These are phyloP conservation scores for Teleogryllus occipitalis DNA, from an alignment of 1,140 invertebrate genomes.

Conservation along the genomic window DNA sequence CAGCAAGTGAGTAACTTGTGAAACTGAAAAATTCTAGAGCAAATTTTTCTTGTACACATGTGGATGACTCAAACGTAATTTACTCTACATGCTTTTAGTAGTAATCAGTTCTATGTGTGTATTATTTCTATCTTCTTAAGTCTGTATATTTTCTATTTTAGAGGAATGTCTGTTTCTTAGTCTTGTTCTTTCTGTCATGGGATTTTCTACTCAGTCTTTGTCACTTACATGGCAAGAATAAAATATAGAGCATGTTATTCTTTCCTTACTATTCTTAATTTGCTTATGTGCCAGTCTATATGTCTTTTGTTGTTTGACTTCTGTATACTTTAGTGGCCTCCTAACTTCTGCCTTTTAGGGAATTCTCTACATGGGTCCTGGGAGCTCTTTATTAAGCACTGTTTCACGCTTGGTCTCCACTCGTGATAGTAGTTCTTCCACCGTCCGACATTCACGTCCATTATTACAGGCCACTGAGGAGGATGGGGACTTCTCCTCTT, in stretches of 20 bases:
- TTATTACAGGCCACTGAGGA: constrained; percentile 12
- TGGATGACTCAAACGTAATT: too few species aligned
- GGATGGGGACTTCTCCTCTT: not conserved
- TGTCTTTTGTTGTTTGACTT: not conserved
- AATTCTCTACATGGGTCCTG: not conserved
- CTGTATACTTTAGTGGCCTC: not conserved
- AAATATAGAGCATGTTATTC: not conserved
- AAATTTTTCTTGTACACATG: too few species aligned
- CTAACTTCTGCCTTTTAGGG: constrained; percentile 7
- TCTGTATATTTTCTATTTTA: too few species aligned
- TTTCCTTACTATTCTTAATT: not conserved
- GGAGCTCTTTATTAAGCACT: constrained; percentile 33
- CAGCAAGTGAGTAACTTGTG: constrained; percentile 1
- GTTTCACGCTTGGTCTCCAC: constrained; percentile 42
- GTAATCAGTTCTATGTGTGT: too few species aligned
- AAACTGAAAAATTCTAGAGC: too few species aligned
- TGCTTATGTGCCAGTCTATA: not conserved
- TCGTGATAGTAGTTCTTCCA: constrained; percentile 31
- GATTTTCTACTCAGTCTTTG: too few species aligned
- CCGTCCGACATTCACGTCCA: constrained; percentile 11
- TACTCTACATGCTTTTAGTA: too few species aligned
- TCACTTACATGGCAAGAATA: too few species aligned
- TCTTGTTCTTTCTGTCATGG: too few species aligned
- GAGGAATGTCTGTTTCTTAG: too few species aligned
- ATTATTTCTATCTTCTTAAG: too few species aligned